A percentile compares a stretch with the other conserved stretches of the same genome.
Conservation (phyloP, 2,888 invertebrate species). For the Himalopsyche kuldschensis region DNA sequence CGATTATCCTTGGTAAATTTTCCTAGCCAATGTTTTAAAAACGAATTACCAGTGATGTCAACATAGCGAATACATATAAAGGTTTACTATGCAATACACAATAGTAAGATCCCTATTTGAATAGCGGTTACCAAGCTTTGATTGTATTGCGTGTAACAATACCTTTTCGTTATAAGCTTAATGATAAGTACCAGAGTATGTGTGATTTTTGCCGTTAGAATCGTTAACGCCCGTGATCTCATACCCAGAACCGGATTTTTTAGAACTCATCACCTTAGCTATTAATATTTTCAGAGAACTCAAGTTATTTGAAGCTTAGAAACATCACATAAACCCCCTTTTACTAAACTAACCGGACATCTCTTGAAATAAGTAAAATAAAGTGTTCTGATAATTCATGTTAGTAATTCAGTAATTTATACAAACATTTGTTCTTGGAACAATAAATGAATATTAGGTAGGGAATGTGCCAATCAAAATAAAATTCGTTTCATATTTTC, state of each 20-base stretch:
- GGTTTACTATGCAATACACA: background rate
- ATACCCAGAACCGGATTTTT: background rate
- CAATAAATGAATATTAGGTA: too few species aligned
- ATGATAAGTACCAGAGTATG: background rate
- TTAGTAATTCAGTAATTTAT: too few species aligned
- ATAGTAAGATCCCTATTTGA: background rate
- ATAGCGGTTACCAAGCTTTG: background rate
- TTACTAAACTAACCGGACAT: background rate
- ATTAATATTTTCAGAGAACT: background rate
- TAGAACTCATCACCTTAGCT: background rate
- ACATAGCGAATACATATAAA: background rate
- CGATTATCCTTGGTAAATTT: background rate
- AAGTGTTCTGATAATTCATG: too few species aligned
- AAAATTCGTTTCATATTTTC: too few species aligned
- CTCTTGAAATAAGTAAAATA: background rate
- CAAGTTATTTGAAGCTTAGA: background rate
- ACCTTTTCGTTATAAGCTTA: background rate
- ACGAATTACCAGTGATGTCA: background rate
- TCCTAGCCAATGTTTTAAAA: background rate
- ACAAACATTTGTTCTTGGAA: too few species aligned
- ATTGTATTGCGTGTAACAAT: background rate
- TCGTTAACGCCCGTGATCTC: slow-evolving; percentile 22
- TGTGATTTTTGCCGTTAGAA: slow-evolving; percentile 23
- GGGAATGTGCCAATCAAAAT: too few species aligned
- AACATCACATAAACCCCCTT: background rate